Evolutionary conservation across 2,888 invertebrate species (phyloP).

Genomic region (Trypoxylon attenuatum): DNA sequence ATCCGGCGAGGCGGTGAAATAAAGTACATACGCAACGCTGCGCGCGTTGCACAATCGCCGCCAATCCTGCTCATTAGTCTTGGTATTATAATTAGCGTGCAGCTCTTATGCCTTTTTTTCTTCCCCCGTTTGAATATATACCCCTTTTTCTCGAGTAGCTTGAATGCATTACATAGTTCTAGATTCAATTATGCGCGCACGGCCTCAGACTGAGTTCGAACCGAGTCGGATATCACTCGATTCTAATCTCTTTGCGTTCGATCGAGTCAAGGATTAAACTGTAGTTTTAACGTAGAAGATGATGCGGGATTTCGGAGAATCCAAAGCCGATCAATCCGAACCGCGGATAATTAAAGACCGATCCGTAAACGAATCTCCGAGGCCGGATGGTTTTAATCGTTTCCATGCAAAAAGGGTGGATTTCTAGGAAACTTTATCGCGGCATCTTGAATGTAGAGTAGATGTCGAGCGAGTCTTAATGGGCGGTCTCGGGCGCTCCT

Average conservation of each 20-base stretch:
- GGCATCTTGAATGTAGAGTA: background rate
- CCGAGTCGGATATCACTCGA: no score
- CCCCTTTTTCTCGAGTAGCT: constrained; percentile 2
- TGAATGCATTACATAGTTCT: no score
- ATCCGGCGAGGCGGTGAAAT: constrained; percentile 29
- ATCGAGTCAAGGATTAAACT: no score
- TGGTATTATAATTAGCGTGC: constrained; percentile 50
- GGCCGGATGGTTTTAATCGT: background rate
- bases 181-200: no score
- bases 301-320: background rate
- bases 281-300: background rate
- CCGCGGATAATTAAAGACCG: constrained; percentile 12
- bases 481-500: background rate
- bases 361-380: constrained; percentile 8
- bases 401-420: background rate
- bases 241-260: no score
- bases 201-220: no score
- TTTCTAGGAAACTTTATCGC: constrained; percentile 13
- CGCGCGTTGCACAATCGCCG: constrained; percentile 52
- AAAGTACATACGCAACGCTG: constrained; percentile 29
- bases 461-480: no score
- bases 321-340: constrained; percentile 11
- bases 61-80: constrained; percentile 54
- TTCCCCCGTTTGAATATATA: background rate
- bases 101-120: constrained; percentile 22